Base-by-base conservation (phyloP, 2,113 vertebrate genomes). In the Cottus gobio region DNA sequence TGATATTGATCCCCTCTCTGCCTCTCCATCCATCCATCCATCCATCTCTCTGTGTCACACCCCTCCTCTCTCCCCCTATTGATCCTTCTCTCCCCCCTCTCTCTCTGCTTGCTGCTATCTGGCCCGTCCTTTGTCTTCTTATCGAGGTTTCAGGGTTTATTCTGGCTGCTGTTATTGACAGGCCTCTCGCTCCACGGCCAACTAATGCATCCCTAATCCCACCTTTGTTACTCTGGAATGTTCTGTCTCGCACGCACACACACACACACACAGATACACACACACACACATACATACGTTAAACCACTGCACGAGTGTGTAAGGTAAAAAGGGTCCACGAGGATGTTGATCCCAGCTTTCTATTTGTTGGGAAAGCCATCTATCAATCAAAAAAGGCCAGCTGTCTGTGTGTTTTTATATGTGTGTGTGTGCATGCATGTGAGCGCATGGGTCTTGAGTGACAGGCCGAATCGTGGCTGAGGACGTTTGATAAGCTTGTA, bases 201-300 rank as follows among this genome's bases (percentile, higher is more conserved):
- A 96, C 97, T 99, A 99, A 99, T 99, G 97, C 97, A 98, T 99
- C 96, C 94, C 93, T 99, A 99, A 99, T 99, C 97, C 98, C 89
- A 94, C 96, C 95, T 99, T 99, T 99, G 98, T 99, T 96, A 93
- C 22, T 91, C 92, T 92, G 96, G 96, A 98, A 96, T 97, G 97
- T 97, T 97, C 78, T 76, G 72, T 75, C 77, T 75, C 67, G 7
- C 84, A n/a, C 70, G 31, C 84, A 69, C 62, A 37, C 28, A 56
- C 83, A n/a, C 69, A 36, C 80, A 69, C 66, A 71, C 79, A 69
- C 28, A 70, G 68, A 44, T 75, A 30, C 11, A 42, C 39, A 34
- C 34, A 34, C 11, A 22, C 72, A 64, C 83, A 26, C 69, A 36
- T 4, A 72, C 77, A 52, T 22, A 80, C 52, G 58, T 82, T 80